These are phyloP conservation scores for Rhingia rostrata DNA, from an alignment of 2,888 invertebrate species.

Conservation along the genomic window DNA sequence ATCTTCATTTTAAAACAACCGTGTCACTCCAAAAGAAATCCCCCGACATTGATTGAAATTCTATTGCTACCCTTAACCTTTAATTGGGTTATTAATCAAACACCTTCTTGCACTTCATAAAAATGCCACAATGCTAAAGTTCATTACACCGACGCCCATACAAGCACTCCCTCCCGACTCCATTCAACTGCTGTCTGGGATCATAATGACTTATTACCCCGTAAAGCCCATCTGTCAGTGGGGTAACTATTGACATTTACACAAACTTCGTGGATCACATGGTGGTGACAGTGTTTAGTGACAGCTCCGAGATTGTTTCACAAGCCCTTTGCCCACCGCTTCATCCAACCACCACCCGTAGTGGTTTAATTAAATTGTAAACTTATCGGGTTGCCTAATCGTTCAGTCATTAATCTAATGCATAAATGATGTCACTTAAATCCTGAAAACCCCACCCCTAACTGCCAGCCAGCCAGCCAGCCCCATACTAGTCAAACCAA, in stretches of 20 bases:
- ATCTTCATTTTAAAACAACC: no score
- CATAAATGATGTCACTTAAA: slow-evolving; percentile 73
- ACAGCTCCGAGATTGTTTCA: slow-evolving; percentile 28
- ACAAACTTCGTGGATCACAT: slow-evolving; percentile 37
- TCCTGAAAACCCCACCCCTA: slow-evolving; percentile 39
- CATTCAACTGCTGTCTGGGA: neutral
- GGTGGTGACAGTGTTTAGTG: slow-evolving; percentile 49
- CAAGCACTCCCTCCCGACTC: neutral
- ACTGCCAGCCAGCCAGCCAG: neutral
- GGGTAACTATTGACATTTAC: slow-evolving; percentile 37
- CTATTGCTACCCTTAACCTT: neutral
- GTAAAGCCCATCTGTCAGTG: slow-evolving; percentile 56
- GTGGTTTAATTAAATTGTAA: slow-evolving; percentile 72
- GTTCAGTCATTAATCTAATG: slow-evolving; percentile 73
- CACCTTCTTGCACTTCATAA: slow-evolving; percentile 3
- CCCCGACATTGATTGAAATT: slow-evolving; percentile 33
- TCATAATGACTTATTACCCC: slow-evolving; percentile 38
- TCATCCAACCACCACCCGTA: neutral
- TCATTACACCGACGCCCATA: slow-evolving; percentile 7
- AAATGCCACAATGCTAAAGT: slow-evolving; percentile 7
- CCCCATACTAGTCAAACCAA: slow-evolving; percentile 4
- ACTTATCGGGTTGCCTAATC: slow-evolving; percentile 69
- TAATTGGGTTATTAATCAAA: slow-evolving; percentile 3
- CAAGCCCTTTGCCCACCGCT: neutral
- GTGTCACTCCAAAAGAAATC: neutral